Percentiles rank a stretch among this genome's conserved stretches.
These are phyloP conservation scores for Empis stercorea DNA, from an alignment of 2,888 invertebrate species.

Conservation along the genomic window DNA sequence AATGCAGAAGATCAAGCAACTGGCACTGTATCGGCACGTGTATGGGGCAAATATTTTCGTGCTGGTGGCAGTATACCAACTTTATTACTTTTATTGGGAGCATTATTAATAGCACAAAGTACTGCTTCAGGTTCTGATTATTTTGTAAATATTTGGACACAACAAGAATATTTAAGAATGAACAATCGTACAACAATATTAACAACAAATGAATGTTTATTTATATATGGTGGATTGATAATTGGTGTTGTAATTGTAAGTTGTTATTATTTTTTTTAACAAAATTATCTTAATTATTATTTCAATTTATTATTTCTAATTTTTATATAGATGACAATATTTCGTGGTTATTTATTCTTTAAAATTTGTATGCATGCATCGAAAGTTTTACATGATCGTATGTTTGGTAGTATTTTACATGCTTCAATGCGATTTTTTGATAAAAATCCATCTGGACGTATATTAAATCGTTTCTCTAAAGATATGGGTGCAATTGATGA, in stretches of 20 bases:
- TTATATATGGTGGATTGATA: slow-evolving; percentile 32
- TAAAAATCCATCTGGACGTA: slow-evolving; percentile 62
- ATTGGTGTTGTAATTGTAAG: slow-evolving; percentile 29
- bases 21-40: slow-evolving; percentile 32
- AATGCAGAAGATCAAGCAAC: slow-evolving; percentile 33
- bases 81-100: slow-evolving; percentile 35
- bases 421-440: slow-evolving; percentile 79
- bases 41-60: slow-evolving; percentile 37
- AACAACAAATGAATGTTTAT: slow-evolving; percentile 30
- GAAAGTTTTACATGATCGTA: slow-evolving; percentile 62
- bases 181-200: slow-evolving; percentile 24
- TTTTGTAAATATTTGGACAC: slow-evolving; percentile 48
- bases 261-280: not conserved
- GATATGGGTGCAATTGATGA: slow-evolving; percentile 55
- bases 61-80: slow-evolving; percentile 39
- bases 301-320: not conserved
- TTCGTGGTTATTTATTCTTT: slow-evolving; percentile 56
- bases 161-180: slow-evolving; percentile 30
- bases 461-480: slow-evolving; percentile 65
- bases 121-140: slow-evolving; percentile 47
- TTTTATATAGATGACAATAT: slow-evolving; percentile 37
- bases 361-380: slow-evolving; percentile 64
- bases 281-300: not conserved
- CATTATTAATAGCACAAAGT: slow-evolving; percentile 43
- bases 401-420: slow-evolving; percentile 66